Conservation (phyloP, 2,113 vertebrate species). For the Rhinopithecus roxellana region DNA sequence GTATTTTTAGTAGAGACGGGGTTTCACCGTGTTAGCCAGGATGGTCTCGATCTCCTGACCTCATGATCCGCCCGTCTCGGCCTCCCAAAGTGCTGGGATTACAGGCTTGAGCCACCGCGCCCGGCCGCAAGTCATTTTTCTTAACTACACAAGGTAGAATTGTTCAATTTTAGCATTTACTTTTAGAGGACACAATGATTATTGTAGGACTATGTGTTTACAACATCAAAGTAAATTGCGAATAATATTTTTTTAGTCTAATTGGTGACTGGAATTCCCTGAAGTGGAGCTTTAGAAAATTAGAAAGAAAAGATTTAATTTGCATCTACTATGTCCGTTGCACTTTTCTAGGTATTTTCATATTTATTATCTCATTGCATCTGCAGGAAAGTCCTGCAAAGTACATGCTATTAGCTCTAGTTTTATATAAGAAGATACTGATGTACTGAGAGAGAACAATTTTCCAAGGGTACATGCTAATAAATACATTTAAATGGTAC, state of each 20-base stretch:
- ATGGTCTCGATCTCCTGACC: too few relatives aligned
- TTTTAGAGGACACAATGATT: background rate
- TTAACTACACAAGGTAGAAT: background rate
- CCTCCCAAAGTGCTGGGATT: too few relatives aligned
- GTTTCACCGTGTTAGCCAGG: too few relatives aligned
- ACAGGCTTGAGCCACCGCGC: too few relatives aligned
- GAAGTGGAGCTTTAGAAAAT: background rate
- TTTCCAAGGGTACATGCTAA: background rate
- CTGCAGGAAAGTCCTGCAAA: background rate
- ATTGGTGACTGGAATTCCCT: background rate
- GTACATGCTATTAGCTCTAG: background rate
- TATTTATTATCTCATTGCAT: background rate
- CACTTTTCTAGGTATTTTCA: background rate
- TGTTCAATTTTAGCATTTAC: background rate
- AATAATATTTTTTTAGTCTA: background rate
- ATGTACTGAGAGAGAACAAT: background rate
- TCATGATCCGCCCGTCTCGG: too few relatives aligned
- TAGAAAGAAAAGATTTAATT: background rate
- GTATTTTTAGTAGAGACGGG: too few relatives aligned
- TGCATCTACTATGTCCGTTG: background rate
- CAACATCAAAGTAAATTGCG: background rate
- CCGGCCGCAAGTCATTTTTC: background rate
- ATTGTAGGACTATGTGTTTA: background rate
- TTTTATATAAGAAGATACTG: background rate
- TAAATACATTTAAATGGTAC: background rate